Evolutionary conservation across 1,140 invertebrate genomes (phyloP), one percentile per base, ranked within the genome.

Genomic region (Phocides pigmalion): DNA sequence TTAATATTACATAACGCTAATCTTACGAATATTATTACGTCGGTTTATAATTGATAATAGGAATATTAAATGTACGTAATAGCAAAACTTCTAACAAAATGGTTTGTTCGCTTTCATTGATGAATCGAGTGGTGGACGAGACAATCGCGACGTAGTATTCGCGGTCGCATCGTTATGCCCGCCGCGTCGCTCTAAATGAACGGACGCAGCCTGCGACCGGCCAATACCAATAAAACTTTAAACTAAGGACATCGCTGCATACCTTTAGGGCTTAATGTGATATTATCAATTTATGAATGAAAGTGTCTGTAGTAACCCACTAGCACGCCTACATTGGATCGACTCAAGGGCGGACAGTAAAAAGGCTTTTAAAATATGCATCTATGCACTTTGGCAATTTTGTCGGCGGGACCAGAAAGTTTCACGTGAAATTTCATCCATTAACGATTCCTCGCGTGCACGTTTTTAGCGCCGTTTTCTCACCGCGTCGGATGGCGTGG

Each of bases 151-250:
- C 77, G 81, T 87, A 88, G 81, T 87, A 84, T 87, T 85, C 68
- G 84, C 82, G 69, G 20, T 42, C 69, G 50, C 68, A 87, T 90
- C 79, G 78, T 56, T 90, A 90, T 90, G 85, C 87, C 82, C 83
- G 85, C 75, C 88, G 87, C 88, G 85, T 89, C 74, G 76, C 69
- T 54, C 76, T 81, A 87, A 90, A 90, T 89, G 83, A 89, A 85
- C 88, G 88, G 88, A 90, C 88, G 88, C 74, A 72, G 72, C 77
- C 70, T 69, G 79, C 74, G 69, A 64, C 75, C 71, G 68, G 62
- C 76, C 83, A 85, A 87, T 86, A 83, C 84, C 84, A 82, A 87
- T 87, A 86, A 82, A 82, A 82, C 75, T 74, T 79, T 71, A 56
- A 74, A 77, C 72, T 79, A 73, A 74, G 68, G 75, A 81, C 79